Evolutionary conservation across 1,140 invertebrate genomes (phyloP).

Genomic region (Drosophila tani): DNA sequence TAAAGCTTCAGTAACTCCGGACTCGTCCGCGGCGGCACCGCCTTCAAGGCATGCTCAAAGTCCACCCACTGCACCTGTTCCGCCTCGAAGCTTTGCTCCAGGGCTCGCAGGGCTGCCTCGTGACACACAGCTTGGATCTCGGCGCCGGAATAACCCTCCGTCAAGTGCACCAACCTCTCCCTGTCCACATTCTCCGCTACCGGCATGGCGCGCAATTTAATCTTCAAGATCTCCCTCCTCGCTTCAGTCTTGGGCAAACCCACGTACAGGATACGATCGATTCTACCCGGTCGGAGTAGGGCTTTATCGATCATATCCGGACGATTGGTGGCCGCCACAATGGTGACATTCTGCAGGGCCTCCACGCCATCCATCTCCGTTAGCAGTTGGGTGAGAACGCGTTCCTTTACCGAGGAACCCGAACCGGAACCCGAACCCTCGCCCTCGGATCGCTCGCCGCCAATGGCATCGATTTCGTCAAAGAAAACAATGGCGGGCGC

Average conservation of each 20-base stretch:
- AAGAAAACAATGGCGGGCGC: conserved; percentile 98
- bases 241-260: conserved; percentile 92
- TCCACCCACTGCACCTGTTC: conserved; percentile 86
- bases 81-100: conserved; percentile 90
- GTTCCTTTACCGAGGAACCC: conserved; percentile 90
- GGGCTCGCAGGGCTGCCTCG: conserved; percentile 92
- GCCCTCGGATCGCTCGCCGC: conserved; percentile 88
- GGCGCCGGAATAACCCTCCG: conserved; percentile 94
- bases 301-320: conserved; percentile 97
- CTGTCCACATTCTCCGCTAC: conserved; percentile 87
- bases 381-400: conserved; percentile 94
- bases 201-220: conserved; percentile 89
- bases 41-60: conserved; percentile 89
- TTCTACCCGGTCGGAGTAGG: conserved; percentile 92
- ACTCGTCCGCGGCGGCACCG: conserved; percentile 90
- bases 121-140: conserved; percentile 95
- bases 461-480: conserved; percentile 98
- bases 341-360: conserved; percentile 92
- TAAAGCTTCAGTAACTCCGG: conserved; percentile 89
- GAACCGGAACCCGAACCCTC: conserved; percentile 84
- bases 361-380: conserved; percentile 97
- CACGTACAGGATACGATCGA: conserved; percentile 96
- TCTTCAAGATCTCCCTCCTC: conserved; percentile 89
- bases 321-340: conserved; percentile 98
- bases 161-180: conserved; percentile 88